These are phyloP conservation scores for Troglohyphantes excavatus DNA, from an alignment of 2,888 invertebrate species.

Conservation along the genomic window DNA sequence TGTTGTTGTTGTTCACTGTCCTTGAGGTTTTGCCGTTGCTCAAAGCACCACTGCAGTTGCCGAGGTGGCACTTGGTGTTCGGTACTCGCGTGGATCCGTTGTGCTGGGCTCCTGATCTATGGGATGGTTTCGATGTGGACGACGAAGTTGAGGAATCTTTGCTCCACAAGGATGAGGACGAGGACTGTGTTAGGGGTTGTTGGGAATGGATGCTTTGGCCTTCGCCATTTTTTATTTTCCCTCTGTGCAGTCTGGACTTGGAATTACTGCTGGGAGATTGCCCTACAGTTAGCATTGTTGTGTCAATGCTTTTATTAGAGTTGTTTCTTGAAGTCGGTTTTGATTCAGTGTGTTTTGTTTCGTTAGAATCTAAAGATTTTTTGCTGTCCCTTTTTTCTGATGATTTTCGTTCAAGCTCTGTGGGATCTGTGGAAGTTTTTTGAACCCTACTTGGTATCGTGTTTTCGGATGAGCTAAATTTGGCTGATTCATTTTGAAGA, in stretches of 20 bases:
- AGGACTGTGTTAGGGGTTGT: constrained; percentile 56
- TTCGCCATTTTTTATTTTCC: constrained; percentile 62
- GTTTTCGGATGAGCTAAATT: constrained; percentile 49
- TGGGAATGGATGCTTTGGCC: constrained; percentile 34
- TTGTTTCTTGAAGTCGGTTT: constrained; percentile 47
- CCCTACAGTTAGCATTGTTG: constrained; percentile 62
- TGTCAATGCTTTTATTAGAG: constrained; percentile 57
- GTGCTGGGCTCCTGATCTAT: constrained; percentile 21
- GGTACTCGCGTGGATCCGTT: background rate
- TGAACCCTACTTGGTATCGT: constrained; percentile 36
- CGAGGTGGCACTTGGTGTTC: constrained; percentile 1
- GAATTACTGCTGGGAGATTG: constrained; percentile 68
- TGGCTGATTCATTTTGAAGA: constrained; percentile 55
- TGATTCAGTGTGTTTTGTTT: constrained; percentile 61
- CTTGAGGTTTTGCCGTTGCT: constrained; percentile 45
- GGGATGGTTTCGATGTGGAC: constrained; percentile 42
- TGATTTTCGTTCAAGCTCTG: constrained; percentile 63
- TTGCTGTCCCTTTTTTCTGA: constrained; percentile 56
- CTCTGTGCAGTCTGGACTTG: constrained; percentile 62
- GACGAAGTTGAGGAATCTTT: constrained; percentile 61
- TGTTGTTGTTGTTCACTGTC: constrained; percentile 32
- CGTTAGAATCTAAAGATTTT: constrained; percentile 54
- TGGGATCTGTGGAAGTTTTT: constrained; percentile 19
- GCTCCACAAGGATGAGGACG: constrained; percentile 70
- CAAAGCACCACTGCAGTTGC: constrained; percentile 33